phyloP scores from a whole-genome alignment of 2,113 vertebrate genomes.

The Melanocharis versteri region DNA sequence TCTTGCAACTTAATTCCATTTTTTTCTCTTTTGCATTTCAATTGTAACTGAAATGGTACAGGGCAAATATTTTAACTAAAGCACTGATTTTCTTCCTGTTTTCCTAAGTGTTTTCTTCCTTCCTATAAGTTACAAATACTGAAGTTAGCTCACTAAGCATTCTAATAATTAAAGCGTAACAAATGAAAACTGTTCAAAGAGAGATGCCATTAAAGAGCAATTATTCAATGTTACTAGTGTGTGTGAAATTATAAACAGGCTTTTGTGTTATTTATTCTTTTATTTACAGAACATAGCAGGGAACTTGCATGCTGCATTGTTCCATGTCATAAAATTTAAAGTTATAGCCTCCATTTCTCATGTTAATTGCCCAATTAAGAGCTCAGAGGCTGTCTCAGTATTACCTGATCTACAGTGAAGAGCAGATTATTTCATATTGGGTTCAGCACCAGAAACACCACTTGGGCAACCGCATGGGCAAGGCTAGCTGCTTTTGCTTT shows the following conservation, averaged over 20 bases:
- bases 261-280: conserved; percentile 28
- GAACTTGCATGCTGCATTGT: background rate
- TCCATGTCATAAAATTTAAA: conserved; percentile 16
- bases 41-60: background rate
- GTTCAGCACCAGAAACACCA: background rate
- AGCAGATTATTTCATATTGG: background rate
- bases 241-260: background rate
- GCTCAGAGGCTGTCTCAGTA: background rate
- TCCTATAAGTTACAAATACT: background rate
- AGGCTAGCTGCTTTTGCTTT: background rate
- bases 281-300: background rate
- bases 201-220: background rate
- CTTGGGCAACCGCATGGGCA: background rate
- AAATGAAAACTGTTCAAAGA: background rate
- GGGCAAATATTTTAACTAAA: background rate
- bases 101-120: background rate
- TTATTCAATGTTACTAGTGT: background rate
- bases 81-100: background rate
- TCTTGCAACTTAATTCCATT: background rate
- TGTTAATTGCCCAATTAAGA: conserved; percentile 36
- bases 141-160: background rate
- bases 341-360: conserved; percentile 23
- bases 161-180: background rate
- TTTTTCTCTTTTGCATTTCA: background rate
- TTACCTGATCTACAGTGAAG: background rate